These are phyloP conservation scores for Candidula unifasciata DNA, from an alignment of 2,888 invertebrate genomes.

Conservation along the genomic window DNA sequence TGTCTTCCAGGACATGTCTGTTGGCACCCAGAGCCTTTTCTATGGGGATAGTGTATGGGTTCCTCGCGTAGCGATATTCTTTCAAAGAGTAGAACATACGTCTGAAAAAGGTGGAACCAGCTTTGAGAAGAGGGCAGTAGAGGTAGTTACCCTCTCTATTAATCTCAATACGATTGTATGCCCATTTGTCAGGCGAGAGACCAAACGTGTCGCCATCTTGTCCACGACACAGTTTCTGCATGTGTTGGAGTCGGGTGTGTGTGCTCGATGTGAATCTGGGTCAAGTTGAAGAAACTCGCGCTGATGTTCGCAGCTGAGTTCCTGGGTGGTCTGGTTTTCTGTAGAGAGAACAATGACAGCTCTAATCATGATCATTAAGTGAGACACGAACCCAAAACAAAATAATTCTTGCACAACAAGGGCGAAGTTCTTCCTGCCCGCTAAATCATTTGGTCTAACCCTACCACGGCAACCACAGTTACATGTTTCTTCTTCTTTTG, in stretches of 20 bases:
- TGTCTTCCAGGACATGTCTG: neutral
- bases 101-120: constrained; percentile 66
- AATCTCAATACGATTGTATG: constrained; percentile 50
- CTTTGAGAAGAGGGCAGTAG: constrained; percentile 67
- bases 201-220: neutral
- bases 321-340: neutral
- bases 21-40: constrained; percentile 25
- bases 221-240: neutral
- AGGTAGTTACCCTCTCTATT: constrained; percentile 54
- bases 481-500: no score
- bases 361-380: neutral
- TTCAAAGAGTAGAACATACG: constrained; percentile 56
- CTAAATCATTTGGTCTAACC: no score
- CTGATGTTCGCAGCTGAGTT: neutral
- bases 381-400: no score
- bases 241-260: neutral
- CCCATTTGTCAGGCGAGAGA: constrained; percentile 9
- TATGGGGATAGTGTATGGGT: constrained; percentile 44
- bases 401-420: no score
- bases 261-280: neutral
- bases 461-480: no score
- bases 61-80: constrained; percentile 45
- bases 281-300: neutral
- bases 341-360: neutral
- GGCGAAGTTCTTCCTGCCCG: no score